phyloP scores from a whole-genome alignment of 1,140 invertebrate species.

The Dryas iulia region DNA sequence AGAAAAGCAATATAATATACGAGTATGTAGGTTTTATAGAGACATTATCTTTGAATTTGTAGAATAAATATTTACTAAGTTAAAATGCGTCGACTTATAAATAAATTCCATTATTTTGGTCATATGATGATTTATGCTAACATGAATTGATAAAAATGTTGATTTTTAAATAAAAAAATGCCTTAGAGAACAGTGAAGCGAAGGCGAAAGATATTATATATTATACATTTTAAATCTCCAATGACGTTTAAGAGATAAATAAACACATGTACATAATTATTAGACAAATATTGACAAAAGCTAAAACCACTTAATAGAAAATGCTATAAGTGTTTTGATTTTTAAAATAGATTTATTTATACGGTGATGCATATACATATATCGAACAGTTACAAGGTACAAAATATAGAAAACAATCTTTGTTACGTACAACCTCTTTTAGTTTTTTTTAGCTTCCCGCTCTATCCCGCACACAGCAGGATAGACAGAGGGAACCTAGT shows the following conservation, averaged over 20 bases:
- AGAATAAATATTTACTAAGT: background rate
- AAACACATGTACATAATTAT: background rate
- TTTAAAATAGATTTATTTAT: background rate
- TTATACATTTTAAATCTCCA: too few relatives aligned
- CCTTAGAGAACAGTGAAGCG: too few relatives aligned
- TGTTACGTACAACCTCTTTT: too few relatives aligned
- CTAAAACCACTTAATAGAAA: background rate
- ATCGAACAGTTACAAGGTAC: too few relatives aligned
- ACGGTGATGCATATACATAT: background rate
- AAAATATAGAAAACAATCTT: too few relatives aligned
- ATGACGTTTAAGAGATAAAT: too few relatives aligned
- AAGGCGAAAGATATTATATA: too few relatives aligned
- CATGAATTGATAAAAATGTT: background rate
- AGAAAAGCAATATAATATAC: background rate
- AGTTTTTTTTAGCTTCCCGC: too few relatives aligned
- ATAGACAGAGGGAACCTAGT: too few relatives aligned
- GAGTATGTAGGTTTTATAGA: background rate
- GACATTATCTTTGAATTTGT: background rate
- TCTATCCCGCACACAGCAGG: too few relatives aligned
- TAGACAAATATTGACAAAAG: background rate
- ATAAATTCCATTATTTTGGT: background rate
- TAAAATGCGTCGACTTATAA: background rate
- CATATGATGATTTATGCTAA: background rate
- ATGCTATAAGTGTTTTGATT: background rate
- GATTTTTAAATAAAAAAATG: background rate